Evolutionary conservation across 1,140 invertebrate genomes (phyloP), one percentile per base, ranked within the genome.

Genomic region (Zophobas morio): DNA sequence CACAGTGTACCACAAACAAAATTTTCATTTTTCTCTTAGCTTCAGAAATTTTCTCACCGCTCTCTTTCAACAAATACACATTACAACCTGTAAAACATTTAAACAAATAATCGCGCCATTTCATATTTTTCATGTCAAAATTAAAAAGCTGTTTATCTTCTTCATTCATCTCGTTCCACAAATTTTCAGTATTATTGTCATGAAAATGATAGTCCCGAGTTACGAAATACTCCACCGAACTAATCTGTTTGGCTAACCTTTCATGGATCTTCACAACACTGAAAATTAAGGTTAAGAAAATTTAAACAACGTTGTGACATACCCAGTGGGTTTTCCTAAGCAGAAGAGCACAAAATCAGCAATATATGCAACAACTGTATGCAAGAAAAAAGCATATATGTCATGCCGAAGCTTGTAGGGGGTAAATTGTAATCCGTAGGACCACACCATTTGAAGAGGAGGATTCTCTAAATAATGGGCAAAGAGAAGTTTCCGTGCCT

Each of bases 1-100:
- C 93, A 36, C 47, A 73, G 42, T 73, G 71, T 0, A 35, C 53
- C 3, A 73, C 37, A 37, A 47, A 40, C 49, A 73, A 39, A 20
- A 54, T 54, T 37, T 37, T 40, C 32, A 73, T 2, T 33, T 56
- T 53, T 36, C 37, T 75, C 6, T 77, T 51, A 2, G 54, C 75
- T 66, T 49, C 3, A 5, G 49, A 36, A 33, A 20, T 49, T 6
- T 39, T 74, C 6, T 77, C 78, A 3, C 63, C 5, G 1, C 35
- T 8, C 1, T 77, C 71, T 37, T 70, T 74, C 39, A 78, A 2
- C 36, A 76, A 54, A 39, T 70, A 53, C 6, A 54, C 3, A 4
- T 47, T 70, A 4, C 20, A 3, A 1, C 66, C 60, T 36, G 20
- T 20, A 6, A 35, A 3, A 53, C 47, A 34, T 6, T 51, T 6